phyloP scores from a whole-genome alignment of 2,888 invertebrate genomes.

The Nezara viridula region DNA sequence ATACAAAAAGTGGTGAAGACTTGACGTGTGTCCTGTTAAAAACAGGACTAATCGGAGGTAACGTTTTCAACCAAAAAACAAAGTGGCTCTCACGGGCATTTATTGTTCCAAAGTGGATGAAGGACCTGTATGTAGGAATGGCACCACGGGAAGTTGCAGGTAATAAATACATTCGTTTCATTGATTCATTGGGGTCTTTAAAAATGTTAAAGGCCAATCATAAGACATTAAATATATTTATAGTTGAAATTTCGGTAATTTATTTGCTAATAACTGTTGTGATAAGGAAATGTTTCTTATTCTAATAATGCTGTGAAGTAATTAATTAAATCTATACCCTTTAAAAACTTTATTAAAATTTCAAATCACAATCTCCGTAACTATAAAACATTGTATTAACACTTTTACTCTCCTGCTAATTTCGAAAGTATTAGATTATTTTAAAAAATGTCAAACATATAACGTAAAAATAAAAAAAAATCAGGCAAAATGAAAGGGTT shows the following conservation, averaged over 20 bases:
- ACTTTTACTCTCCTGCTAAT: too few relatives aligned
- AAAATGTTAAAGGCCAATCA: background rate
- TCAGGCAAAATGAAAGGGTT: background rate
- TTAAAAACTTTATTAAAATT: background rate
- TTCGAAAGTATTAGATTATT: too few relatives aligned
- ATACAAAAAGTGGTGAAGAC: background rate
- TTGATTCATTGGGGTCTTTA: background rate
- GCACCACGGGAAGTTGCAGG: background rate
- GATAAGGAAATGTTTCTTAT: background rate
- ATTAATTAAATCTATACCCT: background rate
- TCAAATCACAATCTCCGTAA: background rate
- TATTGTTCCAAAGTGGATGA: background rate
- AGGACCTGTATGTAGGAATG: background rate
- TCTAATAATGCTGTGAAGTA: background rate
- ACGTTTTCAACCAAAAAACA: background rate
- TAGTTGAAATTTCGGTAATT: background rate
- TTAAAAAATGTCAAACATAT: too few relatives aligned
- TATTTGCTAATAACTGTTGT: background rate
- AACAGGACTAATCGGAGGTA: background rate
- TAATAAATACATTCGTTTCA: background rate
- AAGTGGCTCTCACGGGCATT: slow-evolving; percentile 8
- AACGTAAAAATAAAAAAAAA: too few relatives aligned
- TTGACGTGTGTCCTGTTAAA: background rate
- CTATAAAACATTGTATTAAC: too few relatives aligned
- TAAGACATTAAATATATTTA: background rate